These are phyloP conservation scores for Mesorhabditis spiculigera DNA, from an alignment of 2,888 invertebrate genomes.

Conservation along the genomic window DNA sequence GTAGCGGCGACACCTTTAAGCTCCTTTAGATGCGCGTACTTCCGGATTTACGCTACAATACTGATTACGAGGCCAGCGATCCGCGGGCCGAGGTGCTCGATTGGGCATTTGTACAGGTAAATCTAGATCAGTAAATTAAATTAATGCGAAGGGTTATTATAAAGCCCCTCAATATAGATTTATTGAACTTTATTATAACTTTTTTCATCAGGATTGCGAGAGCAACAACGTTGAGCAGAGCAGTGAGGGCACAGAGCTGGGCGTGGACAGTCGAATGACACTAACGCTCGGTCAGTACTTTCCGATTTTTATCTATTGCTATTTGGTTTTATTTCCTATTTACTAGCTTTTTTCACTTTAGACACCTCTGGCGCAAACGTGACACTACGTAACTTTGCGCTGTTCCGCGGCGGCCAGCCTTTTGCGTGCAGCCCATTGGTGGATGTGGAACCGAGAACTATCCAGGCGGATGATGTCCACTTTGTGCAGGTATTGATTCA, in stretches of 20 bases:
- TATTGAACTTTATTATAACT: not conserved
- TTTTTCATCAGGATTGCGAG: not conserved
- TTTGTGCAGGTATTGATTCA: slow-evolving; percentile 22
- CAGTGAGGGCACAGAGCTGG: slow-evolving; percentile 35
- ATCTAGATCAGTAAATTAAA: slow-evolving; percentile 10
- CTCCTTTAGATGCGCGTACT: slow-evolving; percentile 27
- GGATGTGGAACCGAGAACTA: slow-evolving; percentile 29
- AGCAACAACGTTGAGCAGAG: slow-evolving; percentile 11
- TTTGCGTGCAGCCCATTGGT: slow-evolving; percentile 35
- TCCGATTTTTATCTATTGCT: not conserved
- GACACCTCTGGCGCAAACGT: slow-evolving; percentile 20
- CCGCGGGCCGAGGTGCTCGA: slow-evolving; percentile 31
- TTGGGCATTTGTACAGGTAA: slow-evolving; percentile 40
- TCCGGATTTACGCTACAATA: slow-evolving; percentile 39
- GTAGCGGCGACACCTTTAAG: not conserved
- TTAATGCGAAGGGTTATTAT: too few species aligned
- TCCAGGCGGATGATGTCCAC: slow-evolving; percentile 27
- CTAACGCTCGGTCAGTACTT: slow-evolving; percentile 24
- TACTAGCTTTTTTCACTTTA: slow-evolving; percentile 7
- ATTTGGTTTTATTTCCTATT: not conserved
- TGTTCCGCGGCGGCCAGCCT: slow-evolving; percentile 25
- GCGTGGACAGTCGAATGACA: slow-evolving; percentile 37
- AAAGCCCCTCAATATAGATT: too few species aligned
- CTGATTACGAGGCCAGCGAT: slow-evolving; percentile 23
- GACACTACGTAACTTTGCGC: slow-evolving; percentile 26